Base-by-base conservation (phyloP, 2,888 invertebrate species). In the Tetramorium bicarinatum region DNA sequence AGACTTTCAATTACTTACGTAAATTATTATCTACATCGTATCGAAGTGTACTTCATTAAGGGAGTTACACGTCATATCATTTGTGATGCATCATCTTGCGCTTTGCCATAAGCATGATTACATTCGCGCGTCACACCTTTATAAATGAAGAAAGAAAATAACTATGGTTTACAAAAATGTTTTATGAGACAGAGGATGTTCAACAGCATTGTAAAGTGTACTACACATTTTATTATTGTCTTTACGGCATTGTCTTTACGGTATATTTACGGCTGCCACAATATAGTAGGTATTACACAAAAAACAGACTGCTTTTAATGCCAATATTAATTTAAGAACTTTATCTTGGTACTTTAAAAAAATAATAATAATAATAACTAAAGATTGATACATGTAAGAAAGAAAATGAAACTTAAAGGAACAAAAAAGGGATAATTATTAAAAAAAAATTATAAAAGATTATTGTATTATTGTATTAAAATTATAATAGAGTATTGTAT, bases 181-280 rank as follows among this genome's bases (percentile, higher is more conserved):
- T 41, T 56, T 74, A 4, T 44, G 21, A 4, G 18, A 1, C 18
- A n/a, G 3, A 13, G 11, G 18, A 41, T 74, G 41, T 41, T 59
- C 13, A 41, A 74, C 56, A 59, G 59, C 18, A 59, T 18, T 56
- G 25, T 56, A 41, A 74, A 44, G 41, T 59, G 11, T 25, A 13
- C 59, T 74, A n/a, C n/a, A 25, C 59, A 74, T 59, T 56, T 74
- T 74, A 74, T 8, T 74, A 41, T 59, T 74, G 59, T 41, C 59
- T 72, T 56, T 25, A 72, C 9, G 21, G 15, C 25, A 44, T 21
- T 66, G 66, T 66, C 44, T 66, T 47, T 44, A 66, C 13, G 69
- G n/a, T 59, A 7, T 41, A 54, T 72, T 72, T 25, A 72, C 52
- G 15, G 15, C n/a, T 21, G 9, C 38, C 7, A 6, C 54, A 56